A percentile compares a stretch with the other conserved stretches of the same genome.
Conservation (phyloP, 2,113 vertebrate species). For the Gopherus flavomarginatus region DNA sequence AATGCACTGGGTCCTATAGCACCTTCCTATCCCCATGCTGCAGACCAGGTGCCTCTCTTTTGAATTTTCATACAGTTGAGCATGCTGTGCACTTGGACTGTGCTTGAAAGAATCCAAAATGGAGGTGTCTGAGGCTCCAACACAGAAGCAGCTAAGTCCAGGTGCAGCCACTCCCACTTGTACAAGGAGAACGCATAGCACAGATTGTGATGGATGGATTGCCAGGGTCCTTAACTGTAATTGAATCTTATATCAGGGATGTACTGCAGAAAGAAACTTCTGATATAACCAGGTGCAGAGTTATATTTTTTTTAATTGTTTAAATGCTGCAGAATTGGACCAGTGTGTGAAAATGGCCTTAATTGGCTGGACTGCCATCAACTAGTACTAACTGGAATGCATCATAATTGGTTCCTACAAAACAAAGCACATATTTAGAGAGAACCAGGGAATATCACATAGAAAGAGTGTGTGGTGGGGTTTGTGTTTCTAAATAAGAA, state of each 20-base stretch:
- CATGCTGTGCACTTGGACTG: not conserved
- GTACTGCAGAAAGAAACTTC: not conserved
- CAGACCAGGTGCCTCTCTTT: not conserved
- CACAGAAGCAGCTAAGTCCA: not conserved
- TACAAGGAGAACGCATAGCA: not conserved
- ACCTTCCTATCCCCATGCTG: not conserved
- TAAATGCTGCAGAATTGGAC: not conserved
- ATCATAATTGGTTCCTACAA: not conserved
- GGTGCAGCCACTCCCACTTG: not conserved
- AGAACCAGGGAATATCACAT: not conserved
- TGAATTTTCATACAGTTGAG: not conserved
- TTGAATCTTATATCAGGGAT: not conserved
- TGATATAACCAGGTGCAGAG: not conserved
- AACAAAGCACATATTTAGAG: not conserved
- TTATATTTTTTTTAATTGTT: not conserved
- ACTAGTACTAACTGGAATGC: not conserved
- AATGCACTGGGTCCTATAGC: not conserved
- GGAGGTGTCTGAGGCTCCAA: not conserved
- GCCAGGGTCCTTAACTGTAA: not conserved
- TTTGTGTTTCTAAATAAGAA: not conserved
- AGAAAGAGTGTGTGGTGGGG: not conserved
- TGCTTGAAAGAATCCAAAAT: not conserved
- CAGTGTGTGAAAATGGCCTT: not conserved
- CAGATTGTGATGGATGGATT: not conserved
- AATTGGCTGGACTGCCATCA: not conserved